Evolutionary conservation across 2,888 invertebrate species (phyloP).

Genomic region (Catocala sponsa): DNA sequence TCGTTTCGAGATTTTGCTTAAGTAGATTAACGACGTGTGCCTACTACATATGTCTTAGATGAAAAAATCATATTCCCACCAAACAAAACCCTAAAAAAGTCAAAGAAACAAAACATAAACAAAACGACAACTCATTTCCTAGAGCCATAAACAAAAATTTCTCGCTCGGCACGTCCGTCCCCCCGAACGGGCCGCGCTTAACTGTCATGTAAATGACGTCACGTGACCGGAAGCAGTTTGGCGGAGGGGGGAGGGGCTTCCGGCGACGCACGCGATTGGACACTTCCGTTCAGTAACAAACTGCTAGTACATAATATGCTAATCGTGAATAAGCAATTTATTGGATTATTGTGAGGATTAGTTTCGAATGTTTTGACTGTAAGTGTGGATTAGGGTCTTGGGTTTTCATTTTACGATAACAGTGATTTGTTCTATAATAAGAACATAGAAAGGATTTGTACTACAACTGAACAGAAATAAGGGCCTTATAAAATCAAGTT

Average conservation of each 20-base stretch:
- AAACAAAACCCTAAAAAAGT: conserved; percentile 42
- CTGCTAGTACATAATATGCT: conserved; percentile 82
- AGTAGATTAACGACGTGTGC: too few species aligned
- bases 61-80: too few species aligned
- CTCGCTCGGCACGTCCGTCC: conserved; percentile 68
- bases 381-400: conserved; percentile 37
- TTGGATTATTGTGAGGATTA: conserved; percentile 78
- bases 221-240: conserved; percentile 86
- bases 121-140: conserved; percentile 69
- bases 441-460: conserved; percentile 18
- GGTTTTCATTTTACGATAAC: conserved; percentile 34
- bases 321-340: conserved; percentile 85
- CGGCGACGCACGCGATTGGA: conserved; percentile 86
- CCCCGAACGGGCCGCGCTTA: conserved; percentile 65
- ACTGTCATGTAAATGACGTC: conserved; percentile 87
- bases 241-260: conserved; percentile 77
- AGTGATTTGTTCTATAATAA: conserved; percentile 13
- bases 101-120: conserved; percentile 44
- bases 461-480: neutral
- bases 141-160: conserved; percentile 70
- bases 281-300: conserved; percentile 85
- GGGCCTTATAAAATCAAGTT: too few species aligned
- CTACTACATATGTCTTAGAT: too few species aligned
- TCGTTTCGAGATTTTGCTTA: too few species aligned
- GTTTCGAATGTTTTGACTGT: conserved; percentile 55